Percentiles rank a stretch among this genome's conserved stretches.
Evolutionary conservation across 2,888 invertebrate species (phyloP).

Genomic region (Limnephilus rhombicus): DNA sequence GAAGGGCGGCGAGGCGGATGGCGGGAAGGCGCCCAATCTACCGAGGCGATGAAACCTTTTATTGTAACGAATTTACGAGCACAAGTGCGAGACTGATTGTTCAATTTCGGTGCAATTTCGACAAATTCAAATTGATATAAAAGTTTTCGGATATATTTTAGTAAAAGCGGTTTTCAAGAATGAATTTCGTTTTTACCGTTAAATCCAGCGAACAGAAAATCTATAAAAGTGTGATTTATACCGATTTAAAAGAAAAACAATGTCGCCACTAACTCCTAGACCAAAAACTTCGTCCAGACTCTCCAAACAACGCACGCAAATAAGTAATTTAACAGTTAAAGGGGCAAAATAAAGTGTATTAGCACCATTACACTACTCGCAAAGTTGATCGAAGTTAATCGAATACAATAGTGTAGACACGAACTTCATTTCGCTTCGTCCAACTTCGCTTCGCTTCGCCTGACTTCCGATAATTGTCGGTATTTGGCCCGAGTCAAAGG

Average conservation of each 20-base stretch:
- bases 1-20: not conserved
- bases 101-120: not conserved
- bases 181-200: not conserved
- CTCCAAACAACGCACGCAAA: no score
- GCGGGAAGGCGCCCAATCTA: not conserved
- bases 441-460: no score
- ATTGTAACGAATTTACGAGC: constrained; percentile 25
- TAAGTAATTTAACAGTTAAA: no score
- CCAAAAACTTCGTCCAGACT: no score
- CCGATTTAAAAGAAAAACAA: not conserved
- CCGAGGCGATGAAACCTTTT: constrained; percentile 18
- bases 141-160: not conserved
- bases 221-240: not conserved
- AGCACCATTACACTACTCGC: no score
- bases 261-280: no score
- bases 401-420: no score
- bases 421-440: no score
- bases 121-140: not conserved
- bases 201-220: not conserved
- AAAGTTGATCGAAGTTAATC: no score
- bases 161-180: not conserved
- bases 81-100: constrained; percentile 3
- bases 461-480: no score
- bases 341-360: no score
- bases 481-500: no score